Evolutionary conservation across 2,797 vertebrate genomes (phyloP), one percentile per base, ranked within the genome.

Genomic region (Enteromius fasciolatus): DNA sequence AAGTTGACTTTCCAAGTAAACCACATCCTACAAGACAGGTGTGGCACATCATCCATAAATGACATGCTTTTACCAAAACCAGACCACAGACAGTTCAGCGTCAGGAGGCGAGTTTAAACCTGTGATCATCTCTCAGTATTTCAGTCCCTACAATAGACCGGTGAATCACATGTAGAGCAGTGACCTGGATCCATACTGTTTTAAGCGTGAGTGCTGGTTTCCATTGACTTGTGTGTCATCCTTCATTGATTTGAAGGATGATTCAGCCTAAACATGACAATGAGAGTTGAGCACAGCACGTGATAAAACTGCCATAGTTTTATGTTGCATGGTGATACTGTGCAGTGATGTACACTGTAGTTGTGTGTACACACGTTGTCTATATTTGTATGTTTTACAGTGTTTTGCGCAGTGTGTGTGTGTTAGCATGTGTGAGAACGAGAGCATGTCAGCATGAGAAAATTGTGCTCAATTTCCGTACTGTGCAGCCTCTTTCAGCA

Each of bases 111-210:
- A 33, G 61, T 57, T 61, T 54, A 73, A 57, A 70, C 28, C 57
- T 70, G 64, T 18, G 59, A 80, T 80, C 63, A 23, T 57, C 68
- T 82, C 70, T 41, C 12, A 20, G 61, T 18, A 15, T 78, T 50
- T 85, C 72, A 73, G 28, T 31, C 33, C 39, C 39, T 36, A 78
- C 52, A 39, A 52, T 72, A 33, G 48, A 20, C 44, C 0, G 54
- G 25, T 82, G 84, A 84, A 20, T 87, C 82, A 87, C 25, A n/a
- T 61, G 68, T 46, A 23, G 46, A 12, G 23, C 57, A 36, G 67
- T 72, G 73, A 59, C 25, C 63, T 48, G 31, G 28, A 78, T 78
- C 48, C 28, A 31, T 77, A 28, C 23, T 33, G 25, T 80, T 68
- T 67, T 41, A 72, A 44, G 44, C 70, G 66, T 57, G 59, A 41